Evolutionary conservation across 2,797 vertebrate genomes (phyloP).

Genomic region (Acanthis flammea): DNA sequence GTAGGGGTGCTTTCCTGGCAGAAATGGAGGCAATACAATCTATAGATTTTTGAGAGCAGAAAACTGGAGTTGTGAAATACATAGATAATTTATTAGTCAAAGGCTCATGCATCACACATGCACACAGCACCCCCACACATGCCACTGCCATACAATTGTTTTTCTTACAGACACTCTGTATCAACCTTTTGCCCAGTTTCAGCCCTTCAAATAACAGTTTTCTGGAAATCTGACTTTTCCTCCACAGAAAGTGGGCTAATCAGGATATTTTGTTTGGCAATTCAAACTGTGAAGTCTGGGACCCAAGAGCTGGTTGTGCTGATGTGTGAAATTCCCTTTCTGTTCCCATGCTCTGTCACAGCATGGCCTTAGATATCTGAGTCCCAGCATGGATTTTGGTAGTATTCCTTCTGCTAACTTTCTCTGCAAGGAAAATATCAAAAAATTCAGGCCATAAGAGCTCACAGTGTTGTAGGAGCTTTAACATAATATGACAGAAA

Average conservation of each 20-base stretch:
- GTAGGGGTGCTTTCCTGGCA: not conserved
- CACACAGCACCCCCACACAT: not conserved
- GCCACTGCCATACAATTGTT: not conserved
- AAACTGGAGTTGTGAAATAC: not conserved
- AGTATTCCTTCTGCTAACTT: not conserved
- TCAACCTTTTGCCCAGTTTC: not conserved
- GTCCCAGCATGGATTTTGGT: not conserved
- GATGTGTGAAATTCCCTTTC: not conserved
- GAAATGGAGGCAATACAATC: not conserved
- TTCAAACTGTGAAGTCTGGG: not conserved
- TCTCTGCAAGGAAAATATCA: not conserved
- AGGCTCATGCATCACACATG: not conserved
- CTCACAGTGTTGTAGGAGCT: not conserved
- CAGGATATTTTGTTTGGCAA: not conserved
- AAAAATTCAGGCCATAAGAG: not conserved
- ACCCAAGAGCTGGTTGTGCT: not conserved
- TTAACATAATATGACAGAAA: not conserved
- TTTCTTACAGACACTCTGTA: not conserved
- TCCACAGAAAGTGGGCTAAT: not conserved
- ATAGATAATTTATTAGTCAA: not conserved
- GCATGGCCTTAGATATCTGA: rapidly evolving
- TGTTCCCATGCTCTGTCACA: not conserved
- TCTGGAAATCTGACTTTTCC: not conserved
- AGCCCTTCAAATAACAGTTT: not conserved
- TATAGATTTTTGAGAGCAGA: not conserved